Conservation (phyloP, 2,113 vertebrate genomes). For the Junco hyemalis region DNA sequence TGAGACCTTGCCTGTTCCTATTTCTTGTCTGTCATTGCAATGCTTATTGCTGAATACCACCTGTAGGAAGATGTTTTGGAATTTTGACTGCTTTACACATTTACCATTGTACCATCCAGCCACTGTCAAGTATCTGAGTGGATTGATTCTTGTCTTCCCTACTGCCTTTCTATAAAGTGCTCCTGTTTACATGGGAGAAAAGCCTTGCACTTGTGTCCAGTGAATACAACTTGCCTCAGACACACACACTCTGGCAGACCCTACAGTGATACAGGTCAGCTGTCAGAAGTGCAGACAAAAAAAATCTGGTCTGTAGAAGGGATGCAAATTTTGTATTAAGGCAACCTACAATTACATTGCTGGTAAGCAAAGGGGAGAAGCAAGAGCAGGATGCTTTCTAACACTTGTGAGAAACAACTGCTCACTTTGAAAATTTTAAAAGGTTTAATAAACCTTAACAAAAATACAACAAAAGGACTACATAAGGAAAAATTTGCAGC, state of each 20-base stretch:
- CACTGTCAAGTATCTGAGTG: background rate
- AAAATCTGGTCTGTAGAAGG: background rate
- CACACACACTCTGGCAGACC: background rate
- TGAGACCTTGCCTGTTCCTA: background rate
- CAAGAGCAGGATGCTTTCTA: background rate
- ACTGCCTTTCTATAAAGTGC: background rate
- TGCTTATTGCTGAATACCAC: background rate
- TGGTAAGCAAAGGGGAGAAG: background rate
- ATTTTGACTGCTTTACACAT: background rate
- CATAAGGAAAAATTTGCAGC: too few relatives aligned
- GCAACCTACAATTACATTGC: background rate
- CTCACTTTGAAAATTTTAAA: too few relatives aligned
- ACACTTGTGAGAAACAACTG: background rate
- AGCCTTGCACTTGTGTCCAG: background rate
- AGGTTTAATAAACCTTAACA: too few relatives aligned
- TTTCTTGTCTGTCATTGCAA: background rate
- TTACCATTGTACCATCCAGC: background rate
- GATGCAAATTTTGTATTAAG: background rate
- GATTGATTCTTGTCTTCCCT: background rate
- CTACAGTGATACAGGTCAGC: background rate
- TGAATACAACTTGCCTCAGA: background rate
- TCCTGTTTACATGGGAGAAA: background rate
- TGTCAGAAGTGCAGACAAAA: background rate
- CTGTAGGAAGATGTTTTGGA: background rate
- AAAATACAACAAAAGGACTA: too few relatives aligned